Evolutionary conservation across 2,888 invertebrate genomes (phyloP), one percentile per base, ranked within the genome.

Genomic region (Perdita meconis): DNA sequence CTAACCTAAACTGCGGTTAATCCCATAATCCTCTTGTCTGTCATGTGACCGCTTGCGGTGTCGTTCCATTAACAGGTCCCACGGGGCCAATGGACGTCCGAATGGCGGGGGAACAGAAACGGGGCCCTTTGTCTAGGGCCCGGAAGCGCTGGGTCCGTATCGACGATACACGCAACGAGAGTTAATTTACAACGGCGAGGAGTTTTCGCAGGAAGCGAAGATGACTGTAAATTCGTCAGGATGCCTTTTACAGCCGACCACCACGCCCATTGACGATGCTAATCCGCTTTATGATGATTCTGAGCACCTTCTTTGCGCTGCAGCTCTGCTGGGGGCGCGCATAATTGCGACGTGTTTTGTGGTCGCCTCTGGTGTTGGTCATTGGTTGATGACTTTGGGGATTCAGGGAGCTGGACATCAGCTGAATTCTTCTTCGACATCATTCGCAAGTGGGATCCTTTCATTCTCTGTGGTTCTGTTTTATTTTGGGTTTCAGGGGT

Each of bases 21-120:
- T 82, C 73, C 79, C 38, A 77, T 82, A 81, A 82, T 82, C 79
- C 60, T 51, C 2, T 51, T 22, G 63, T 51, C 63, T 56, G 68
- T 59, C 64, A 53, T 38, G 36, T 66, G 69, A 56, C 75, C 71
- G 57, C 50, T 60, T 47, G 68, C 24, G 66, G 66, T 63, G 36
- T 30, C 5, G 10, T 22, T 63, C 57, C 60, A 77, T 77, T 81
- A 73, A 57, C 44, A 13, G 34, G 10, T 65, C 78, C 74, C 81
- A 65, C 12, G 60, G 69, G 77, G 13, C 34, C 12, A 55, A 30
- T 51, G 13, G 22, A 47, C 40, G 34, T 12, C 36, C 13, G 36
- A 60, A 44, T 22, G 5, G 2, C 10, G n/a, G 47, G 24, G 19
- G 13, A 16, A 12, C 38, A n/a, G n/a, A n/a, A n/a, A n/a, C n/a